Percentiles rank a stretch among this genome's conserved stretches.
Evolutionary conservation across 2,113 vertebrate species (phyloP).

Genomic region (Hemicordylus capensis): DNA sequence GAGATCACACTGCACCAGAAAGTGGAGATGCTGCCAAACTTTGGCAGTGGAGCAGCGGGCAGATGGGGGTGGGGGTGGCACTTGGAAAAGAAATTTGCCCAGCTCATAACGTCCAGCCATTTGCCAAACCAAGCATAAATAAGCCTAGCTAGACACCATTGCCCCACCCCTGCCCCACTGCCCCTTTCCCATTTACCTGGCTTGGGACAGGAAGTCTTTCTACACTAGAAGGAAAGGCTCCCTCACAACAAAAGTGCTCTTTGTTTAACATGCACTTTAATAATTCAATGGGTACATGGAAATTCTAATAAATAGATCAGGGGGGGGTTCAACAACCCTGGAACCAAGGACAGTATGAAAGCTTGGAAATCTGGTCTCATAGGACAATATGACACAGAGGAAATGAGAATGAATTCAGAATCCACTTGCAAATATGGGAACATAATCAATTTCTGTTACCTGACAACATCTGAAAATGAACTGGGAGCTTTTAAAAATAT

Average conservation of each 20-base stretch:
- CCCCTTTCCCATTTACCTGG: neutral
- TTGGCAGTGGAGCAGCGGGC: neutral
- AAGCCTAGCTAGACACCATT: neutral
- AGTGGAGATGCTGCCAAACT: neutral
- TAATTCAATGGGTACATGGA: slow-evolving; percentile 30
- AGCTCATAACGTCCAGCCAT: too few species aligned
- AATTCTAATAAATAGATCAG: slow-evolving; percentile 16
- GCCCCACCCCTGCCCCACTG: neutral
- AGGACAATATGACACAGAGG: neutral
- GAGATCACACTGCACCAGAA: neutral
- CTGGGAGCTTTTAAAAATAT: neutral
- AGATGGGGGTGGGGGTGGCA: too few species aligned
- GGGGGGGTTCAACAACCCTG: neutral
- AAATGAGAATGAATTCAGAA: fast-evolving
- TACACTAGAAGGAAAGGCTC: neutral
- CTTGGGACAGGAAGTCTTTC: neutral
- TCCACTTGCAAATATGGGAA: neutral
- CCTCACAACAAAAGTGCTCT: slow-evolving; percentile 43
- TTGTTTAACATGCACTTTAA: slow-evolving; percentile 33
- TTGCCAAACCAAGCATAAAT: too few species aligned
- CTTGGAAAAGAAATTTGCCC: too few species aligned
- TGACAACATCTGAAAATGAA: neutral
- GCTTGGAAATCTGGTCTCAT: neutral
- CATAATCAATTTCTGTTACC: neutral
- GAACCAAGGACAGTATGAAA: neutral